A percentile compares a stretch with the other conserved stretches of the same genome.
These are phyloP conservation scores for Oryctolagus cuniculus DNA, from an alignment of 2,113 vertebrate genomes.

Conservation along the genomic window mOryCun1.1 NC_091447.1:40224001-40224500, in stretches of 20 bases:
- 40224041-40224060: constrained; percentile 75
- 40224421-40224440: constrained; percentile 67
- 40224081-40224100: constrained; percentile 76
- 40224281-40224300: constrained; percentile 86
- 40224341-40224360: constrained; percentile 85
- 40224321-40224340: constrained; percentile 86
- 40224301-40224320: constrained; percentile 87
- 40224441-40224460: constrained; percentile 73
- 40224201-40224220: constrained; percentile 89
- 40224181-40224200: constrained; percentile 86
- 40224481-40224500: constrained; percentile 77
- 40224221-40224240: constrained; percentile 86
- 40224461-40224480: constrained; percentile 81
- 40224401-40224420: constrained; percentile 69
- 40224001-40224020: constrained; percentile 64
- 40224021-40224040: constrained; percentile 77
- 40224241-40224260: constrained; percentile 83
- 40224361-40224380: constrained; percentile 75
- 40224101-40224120: constrained; percentile 53
- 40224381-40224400: constrained; percentile 79
- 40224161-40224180: constrained; percentile 78
- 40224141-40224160: constrained; percentile 84
- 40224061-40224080: constrained; percentile 72
- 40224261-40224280: constrained; percentile 75
- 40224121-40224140: constrained; percentile 86